These are phyloP conservation scores for Taphrorychus bicolor DNA, from an alignment of 2,888 invertebrate genomes.

Conservation along the genomic window DNA sequence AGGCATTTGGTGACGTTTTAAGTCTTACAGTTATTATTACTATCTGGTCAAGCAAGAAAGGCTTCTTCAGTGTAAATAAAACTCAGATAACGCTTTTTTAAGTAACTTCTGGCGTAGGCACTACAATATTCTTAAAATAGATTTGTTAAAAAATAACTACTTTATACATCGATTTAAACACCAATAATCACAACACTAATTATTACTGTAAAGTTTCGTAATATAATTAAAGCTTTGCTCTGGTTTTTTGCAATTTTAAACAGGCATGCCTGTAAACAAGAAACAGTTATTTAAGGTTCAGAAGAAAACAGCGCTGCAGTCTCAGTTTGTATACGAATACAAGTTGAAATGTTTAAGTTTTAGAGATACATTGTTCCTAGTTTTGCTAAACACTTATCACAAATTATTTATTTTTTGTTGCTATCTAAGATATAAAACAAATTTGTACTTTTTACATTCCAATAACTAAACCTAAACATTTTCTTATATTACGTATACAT, in stretches of 20 bases:
- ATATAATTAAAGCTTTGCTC: constrained; percentile 7
- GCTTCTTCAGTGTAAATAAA: not conserved
- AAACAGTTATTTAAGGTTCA: not conserved
- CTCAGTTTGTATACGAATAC: constrained; percentile 25
- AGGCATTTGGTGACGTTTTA: not conserved
- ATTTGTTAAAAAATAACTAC: constrained; percentile 8
- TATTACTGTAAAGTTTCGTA: constrained; percentile 11
- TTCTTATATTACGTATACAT: constrained; percentile 19
- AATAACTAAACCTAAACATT: constrained; percentile 26
- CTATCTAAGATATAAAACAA: constrained; percentile 44
- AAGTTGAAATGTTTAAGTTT: constrained; percentile 41
- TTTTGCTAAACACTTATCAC: constrained; percentile 47
- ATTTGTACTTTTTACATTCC: constrained; percentile 53
- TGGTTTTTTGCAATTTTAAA: not conserved
- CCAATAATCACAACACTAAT: constrained; percentile 14
- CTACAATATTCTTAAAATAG: constrained; percentile 11
- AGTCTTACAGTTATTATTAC: not conserved
- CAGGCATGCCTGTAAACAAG: not conserved
- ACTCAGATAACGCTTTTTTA: not conserved
- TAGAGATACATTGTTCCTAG: constrained; percentile 37
- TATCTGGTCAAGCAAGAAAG: not conserved
- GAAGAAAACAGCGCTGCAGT: constrained; percentile 5
- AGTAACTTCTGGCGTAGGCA: constrained; percentile 6
- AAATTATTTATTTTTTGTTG: constrained; percentile 46
- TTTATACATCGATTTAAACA: constrained; percentile 6